Base-by-base conservation (phyloP, 2,797 vertebrate genomes). In the Limnodromus scolopaceus region DNA sequence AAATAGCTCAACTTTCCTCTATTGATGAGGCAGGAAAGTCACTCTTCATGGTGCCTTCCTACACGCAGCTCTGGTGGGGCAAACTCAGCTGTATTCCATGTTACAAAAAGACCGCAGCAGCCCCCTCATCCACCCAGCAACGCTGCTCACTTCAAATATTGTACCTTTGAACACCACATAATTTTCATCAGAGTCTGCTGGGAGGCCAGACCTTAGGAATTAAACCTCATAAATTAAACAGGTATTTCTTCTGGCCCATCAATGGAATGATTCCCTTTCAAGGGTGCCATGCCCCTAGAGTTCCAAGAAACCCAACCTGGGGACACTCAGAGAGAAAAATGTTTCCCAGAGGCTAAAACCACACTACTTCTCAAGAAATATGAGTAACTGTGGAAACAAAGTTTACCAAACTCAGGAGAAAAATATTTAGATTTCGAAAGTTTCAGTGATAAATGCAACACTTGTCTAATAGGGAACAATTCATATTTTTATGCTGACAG, bases 81-180 rank as follows among this genome's bases (percentile, higher is more conserved):
- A 71, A 45, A 34, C 6, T 68, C 46, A 54, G 15, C 5, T 0
- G 0, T 32, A 30, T 32, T 70, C 34, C 20, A 1, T 9, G 24
- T 32, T 75, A 58, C 39, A 13, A 60, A 34, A 34, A 41, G 25
- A 75, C 4, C 4, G 11, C 78, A 71, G 25, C 3, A 71, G 6
- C 7, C 9, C 14, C 7, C 20, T 13, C 34, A 55, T 15, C 24
- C 7, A 4, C 27, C 9, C 55, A 84, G 41, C 24, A 69, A 7
- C 0, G 0, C 15, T 3, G 1, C 8, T 12, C 3, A 72, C 69
- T 54, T 28, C 69, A 51, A 24, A 14, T 27, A 19, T 1, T 72
- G 16, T 2, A 20, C 4, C 11, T 82, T 63, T 51, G 32, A 70
- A 45, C 9, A 22, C 3, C 49, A 38, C 1, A 0, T 2, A 9